Conservation (phyloP, 2,888 invertebrate genomes). For the Desoria tigrina region DNA sequence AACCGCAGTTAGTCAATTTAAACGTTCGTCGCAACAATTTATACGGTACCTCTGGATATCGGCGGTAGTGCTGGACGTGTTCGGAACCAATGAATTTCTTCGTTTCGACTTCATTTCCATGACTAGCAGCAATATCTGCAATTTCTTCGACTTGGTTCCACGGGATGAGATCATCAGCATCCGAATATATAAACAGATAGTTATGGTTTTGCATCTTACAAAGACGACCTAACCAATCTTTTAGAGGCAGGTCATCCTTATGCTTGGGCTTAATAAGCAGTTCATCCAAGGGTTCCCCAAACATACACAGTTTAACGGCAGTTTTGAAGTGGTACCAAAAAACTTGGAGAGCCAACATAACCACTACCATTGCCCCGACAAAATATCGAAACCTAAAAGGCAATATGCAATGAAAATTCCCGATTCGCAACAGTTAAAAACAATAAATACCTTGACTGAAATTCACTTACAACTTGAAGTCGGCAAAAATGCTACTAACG, state of each 20-base stretch:
- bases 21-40: no score
- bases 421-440: slow-evolving; percentile 1
- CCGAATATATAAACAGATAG: slow-evolving; percentile 67
- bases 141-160: slow-evolving; percentile 56
- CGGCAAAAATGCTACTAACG: slow-evolving; percentile 64
- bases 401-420: slow-evolving; percentile 1
- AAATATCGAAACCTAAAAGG: slow-evolving; percentile 42
- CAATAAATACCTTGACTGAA: no score
- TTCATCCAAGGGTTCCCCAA: slow-evolving; percentile 60
- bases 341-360: slow-evolving; percentile 39
- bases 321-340: slow-evolving; percentile 45
- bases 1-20: neutral
- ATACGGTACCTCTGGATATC: slow-evolving; percentile 65
- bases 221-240: slow-evolving; percentile 48
- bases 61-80: slow-evolving; percentile 72
- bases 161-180: slow-evolving; percentile 68
- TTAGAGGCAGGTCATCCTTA: slow-evolving; percentile 36
- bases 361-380: slow-evolving; percentile 38
- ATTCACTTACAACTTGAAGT: slow-evolving; percentile 52
- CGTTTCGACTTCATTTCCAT: slow-evolving; percentile 44
- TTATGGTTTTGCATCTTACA: slow-evolving; percentile 39
- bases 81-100: slow-evolving; percentile 67
- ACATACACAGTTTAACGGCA: slow-evolving; percentile 38
- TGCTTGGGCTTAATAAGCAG: slow-evolving; percentile 59
- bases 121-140: slow-evolving; percentile 31